Evolutionary conservation across 2,113 vertebrate genomes (phyloP).

Genomic region (Toxostoma redivivum): DNA sequence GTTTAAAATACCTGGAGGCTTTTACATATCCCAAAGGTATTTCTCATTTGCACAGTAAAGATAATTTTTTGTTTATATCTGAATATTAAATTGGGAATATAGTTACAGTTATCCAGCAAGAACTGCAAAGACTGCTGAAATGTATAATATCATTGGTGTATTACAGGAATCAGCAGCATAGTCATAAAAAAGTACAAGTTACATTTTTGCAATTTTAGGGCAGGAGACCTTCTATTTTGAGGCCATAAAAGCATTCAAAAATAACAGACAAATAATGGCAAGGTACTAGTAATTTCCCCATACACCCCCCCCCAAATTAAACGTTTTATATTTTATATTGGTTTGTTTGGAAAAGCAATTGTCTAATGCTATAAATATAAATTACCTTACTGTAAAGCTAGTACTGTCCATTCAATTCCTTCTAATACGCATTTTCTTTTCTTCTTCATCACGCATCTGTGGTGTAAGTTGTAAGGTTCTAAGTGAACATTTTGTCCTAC

Average conservation of each 20-base stretch:
- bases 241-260: conserved; percentile 29
- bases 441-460: background rate
- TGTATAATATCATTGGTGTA: conserved; percentile 20
- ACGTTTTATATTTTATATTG: background rate
- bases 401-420: background rate
- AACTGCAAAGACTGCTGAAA: conserved; percentile 66
- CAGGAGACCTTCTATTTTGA: conserved; percentile 35
- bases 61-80: conserved; percentile 70
- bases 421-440: background rate
- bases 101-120: conserved; percentile 50
- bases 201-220: conserved; percentile 43
- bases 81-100: conserved; percentile 65
- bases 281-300: background rate
- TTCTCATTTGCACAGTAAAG: conserved; percentile 78
- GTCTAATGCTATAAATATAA: background rate
- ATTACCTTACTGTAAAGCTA: background rate
- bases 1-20: conserved; percentile 72
- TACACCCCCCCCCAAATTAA: background rate
- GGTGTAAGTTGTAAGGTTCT: background rate
- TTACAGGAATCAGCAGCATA: conserved; percentile 26
- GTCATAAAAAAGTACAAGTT: background rate
- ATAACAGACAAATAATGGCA: background rate
- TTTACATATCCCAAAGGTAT: conserved; percentile 69
- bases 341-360: background rate
- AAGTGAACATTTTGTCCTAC: background rate